These are phyloP conservation scores for Hyperoplus immaculatus DNA, from an alignment of 2,797 vertebrate species.

Conservation along the genomic window DNA sequence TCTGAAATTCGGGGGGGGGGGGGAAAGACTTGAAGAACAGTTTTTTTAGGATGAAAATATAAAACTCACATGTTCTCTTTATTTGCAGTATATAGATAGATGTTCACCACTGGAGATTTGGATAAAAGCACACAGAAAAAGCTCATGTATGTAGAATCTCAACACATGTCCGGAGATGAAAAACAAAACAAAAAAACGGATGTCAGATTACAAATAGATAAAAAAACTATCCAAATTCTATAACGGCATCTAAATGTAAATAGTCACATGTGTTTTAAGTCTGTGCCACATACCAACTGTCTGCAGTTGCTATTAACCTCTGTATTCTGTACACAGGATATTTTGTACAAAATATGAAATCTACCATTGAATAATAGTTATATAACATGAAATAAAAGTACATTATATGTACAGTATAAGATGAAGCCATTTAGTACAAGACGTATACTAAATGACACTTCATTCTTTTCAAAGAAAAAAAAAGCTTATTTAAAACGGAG, in stretches of 20 bases:
- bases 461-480: slow-evolving; percentile 78
- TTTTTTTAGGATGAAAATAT: slow-evolving; percentile 89
- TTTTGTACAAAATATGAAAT: slow-evolving; percentile 98
- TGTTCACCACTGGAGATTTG: slow-evolving; percentile 92
- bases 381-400: slow-evolving; percentile 96
- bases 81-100: slow-evolving; percentile 93
- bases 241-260: slow-evolving; percentile 86
- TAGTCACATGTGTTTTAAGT: slow-evolving; percentile 88
- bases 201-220: slow-evolving; percentile 90
- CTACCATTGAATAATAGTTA: slow-evolving; percentile 89
- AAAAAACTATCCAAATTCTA: slow-evolving; percentile 84
- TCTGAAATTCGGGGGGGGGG: too few relatives aligned
- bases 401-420: slow-evolving; percentile 97
- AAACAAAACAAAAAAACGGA: slow-evolving; percentile 81
- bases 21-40: slow-evolving; percentile 7
- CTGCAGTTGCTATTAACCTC: slow-evolving; percentile 91
- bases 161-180: slow-evolving; percentile 88
- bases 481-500: slow-evolving; percentile 80
- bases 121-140: slow-evolving; percentile 93
- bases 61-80: slow-evolving; percentile 96
- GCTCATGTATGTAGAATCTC: slow-evolving; percentile 89
- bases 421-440: slow-evolving; percentile 91
- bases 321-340: slow-evolving; percentile 94
- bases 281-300: slow-evolving; percentile 92
- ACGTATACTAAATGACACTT: slow-evolving; percentile 95